These are phyloP conservation scores for Alviniconcha strummeri DNA, from an alignment of 2,888 invertebrate genomes.

Conservation along the genomic window DNA sequence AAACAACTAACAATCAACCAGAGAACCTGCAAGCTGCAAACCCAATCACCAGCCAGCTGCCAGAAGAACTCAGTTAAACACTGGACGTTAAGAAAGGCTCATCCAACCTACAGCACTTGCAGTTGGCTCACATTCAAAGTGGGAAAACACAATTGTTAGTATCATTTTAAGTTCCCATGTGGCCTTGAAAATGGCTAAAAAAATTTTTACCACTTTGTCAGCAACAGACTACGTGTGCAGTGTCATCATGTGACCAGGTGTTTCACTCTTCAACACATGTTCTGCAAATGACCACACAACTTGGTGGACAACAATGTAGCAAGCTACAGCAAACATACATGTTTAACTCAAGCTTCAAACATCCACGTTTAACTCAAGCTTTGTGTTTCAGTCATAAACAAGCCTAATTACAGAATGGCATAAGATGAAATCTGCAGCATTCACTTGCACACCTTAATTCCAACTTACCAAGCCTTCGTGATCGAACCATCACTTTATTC, in stretches of 20 bases:
- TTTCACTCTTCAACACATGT: too few relatives aligned
- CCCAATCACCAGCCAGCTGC: not conserved
- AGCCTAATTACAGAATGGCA: slow-evolving; percentile 17
- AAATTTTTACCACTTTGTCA: not conserved
- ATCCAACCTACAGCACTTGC: too few relatives aligned
- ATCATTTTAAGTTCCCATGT: too few relatives aligned
- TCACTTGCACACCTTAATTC: not conserved
- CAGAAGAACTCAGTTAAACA: not conserved
- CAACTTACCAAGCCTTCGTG: slow-evolving; percentile 81
- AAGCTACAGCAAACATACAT: too few relatives aligned
- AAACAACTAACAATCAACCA: not conserved
- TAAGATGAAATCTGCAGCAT: not conserved
- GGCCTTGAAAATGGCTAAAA: too few relatives aligned
- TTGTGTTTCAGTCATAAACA: slow-evolving; percentile 31
- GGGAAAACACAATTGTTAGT: too few relatives aligned
- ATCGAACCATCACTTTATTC: slow-evolving; percentile 81
- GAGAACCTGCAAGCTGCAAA: slow-evolving; percentile 50
- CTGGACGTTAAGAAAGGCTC: not conserved
- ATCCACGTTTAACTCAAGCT: too few relatives aligned
- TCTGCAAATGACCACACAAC: too few relatives aligned
- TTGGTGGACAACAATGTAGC: too few relatives aligned
- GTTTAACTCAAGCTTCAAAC: too few relatives aligned
- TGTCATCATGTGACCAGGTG: too few relatives aligned
- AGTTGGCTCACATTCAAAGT: too few relatives aligned
- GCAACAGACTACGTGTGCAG: not conserved